Percentiles rank a stretch among this genome's conserved stretches.
Conservation (phyloP, 2,797 vertebrate genomes). For the Tachyglossus aculeatus region DNA sequence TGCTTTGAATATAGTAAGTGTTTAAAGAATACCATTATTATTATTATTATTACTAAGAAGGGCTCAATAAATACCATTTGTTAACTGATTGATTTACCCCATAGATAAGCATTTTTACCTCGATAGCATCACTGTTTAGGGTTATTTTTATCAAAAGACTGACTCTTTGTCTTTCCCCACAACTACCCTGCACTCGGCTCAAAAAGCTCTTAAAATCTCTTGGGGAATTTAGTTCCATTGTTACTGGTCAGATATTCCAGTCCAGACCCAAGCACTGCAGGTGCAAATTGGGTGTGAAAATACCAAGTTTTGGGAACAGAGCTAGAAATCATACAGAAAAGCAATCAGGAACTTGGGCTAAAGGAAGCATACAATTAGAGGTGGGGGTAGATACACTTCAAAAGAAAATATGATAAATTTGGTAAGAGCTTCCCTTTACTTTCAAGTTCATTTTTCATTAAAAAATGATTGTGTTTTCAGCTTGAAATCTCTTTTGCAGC, state of each 20-base stretch:
- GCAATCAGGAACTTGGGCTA: slow-evolving; percentile 1
- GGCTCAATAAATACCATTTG: no score
- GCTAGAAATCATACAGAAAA: slow-evolving; percentile 42
- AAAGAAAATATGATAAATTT: slow-evolving; percentile 33
- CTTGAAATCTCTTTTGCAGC: slow-evolving; percentile 58
- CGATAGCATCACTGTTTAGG: no score
- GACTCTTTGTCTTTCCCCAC: no score
- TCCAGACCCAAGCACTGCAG: not conserved
- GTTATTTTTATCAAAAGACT: no score
- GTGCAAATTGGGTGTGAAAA: slow-evolving; percentile 36
- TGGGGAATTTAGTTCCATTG: slow-evolving; percentile 28
- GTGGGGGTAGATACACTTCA: slow-evolving; percentile 31
- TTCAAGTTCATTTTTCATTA: slow-evolving; percentile 53
- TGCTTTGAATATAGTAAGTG: no score
- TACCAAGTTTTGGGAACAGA: slow-evolving; percentile 8
- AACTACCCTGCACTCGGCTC: no score
- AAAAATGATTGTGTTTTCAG: slow-evolving; percentile 60
- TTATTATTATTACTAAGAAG: no score
- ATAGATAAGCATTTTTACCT: no score
- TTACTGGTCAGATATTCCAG: not conserved
- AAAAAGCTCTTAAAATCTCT: slow-evolving; percentile 27
- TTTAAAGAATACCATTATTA: no score
- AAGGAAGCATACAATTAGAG: no score
- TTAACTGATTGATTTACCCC: no score
- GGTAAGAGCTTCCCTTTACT: slow-evolving; percentile 27